Percentiles rank a stretch among this genome's conserved stretches.
phyloP scores from a whole-genome alignment of 2,888 invertebrate species.

The Caenorhabditis zanzibari region DNA sequence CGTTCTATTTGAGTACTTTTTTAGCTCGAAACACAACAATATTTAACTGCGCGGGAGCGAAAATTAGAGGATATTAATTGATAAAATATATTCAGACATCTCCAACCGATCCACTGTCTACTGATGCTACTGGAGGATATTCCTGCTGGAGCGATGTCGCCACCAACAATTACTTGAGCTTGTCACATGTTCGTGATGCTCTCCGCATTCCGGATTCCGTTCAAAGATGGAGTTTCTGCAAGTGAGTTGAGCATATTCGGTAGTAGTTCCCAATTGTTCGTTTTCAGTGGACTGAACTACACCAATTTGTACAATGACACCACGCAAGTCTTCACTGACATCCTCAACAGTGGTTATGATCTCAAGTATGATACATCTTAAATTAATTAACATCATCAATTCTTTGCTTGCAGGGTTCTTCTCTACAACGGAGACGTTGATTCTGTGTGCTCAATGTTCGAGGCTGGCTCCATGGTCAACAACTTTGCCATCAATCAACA shows the following conservation, averaged over 20 bases:
- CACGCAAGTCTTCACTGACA: constrained; percentile 71
- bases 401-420: constrained; percentile 63
- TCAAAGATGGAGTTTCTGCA: constrained; percentile 75
- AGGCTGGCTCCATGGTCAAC: constrained; percentile 74
- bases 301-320: constrained; percentile 75
- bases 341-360: constrained; percentile 66
- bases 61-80: not conserved
- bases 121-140: constrained; percentile 78
- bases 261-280: too few species aligned
- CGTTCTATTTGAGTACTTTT: too few species aligned
- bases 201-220: constrained; percentile 79
- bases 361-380: constrained; percentile 69
- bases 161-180: constrained; percentile 70
- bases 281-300: constrained; percentile 65
- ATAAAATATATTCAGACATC: constrained; percentile 55
- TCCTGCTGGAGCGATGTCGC: constrained; percentile 76
- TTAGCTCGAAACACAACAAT: too few species aligned
- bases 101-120: constrained; percentile 76
- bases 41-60: too few species aligned
- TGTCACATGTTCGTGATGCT: constrained; percentile 75
- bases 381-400: too few species aligned
- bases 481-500: constrained; percentile 61
- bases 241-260: constrained; percentile 38
- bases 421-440: constrained; percentile 79
- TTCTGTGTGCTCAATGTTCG: constrained; percentile 75